Percentiles rank a stretch among this genome's conserved stretches.
These are phyloP conservation scores for Philhelius pedissequus DNA, from an alignment of 2,888 invertebrate species.

Conservation along the genomic window DNA sequence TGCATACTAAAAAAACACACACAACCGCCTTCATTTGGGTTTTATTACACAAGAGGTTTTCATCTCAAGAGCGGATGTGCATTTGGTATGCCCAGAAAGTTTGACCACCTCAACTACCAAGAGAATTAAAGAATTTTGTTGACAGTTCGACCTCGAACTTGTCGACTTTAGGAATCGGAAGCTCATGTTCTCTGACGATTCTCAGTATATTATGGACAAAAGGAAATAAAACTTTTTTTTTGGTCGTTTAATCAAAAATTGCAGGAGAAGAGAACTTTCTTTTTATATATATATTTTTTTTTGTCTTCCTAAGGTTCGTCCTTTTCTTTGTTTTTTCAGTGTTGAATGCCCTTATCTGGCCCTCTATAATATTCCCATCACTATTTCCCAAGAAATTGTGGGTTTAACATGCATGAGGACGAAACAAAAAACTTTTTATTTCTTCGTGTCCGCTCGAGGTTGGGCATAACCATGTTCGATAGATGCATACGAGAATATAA, in stretches of 20 bases:
- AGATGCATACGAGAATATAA: background rate
- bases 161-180: slow-evolving; percentile 34
- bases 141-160: slow-evolving; percentile 61
- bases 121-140: slow-evolving; percentile 23
- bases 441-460: slow-evolving; percentile 24
- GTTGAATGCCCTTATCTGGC: background rate
- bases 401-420: background rate
- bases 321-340: slow-evolving; percentile 18
- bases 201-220: background rate
- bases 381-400: background rate
- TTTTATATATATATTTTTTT: background rate
- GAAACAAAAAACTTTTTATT: slow-evolving; percentile 47
- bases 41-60: slow-evolving; percentile 47
- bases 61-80: slow-evolving; percentile 32
- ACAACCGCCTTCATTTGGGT: slow-evolving; percentile 28
- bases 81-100: background rate
- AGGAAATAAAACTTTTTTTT: slow-evolving; percentile 41
- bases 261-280: slow-evolving; percentile 10
- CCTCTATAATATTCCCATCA: background rate
- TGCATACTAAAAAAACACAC: background rate
- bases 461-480: slow-evolving; percentile 10
- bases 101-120: background rate
- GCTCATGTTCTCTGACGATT: slow-evolving; percentile 14
- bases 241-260: slow-evolving; percentile 65
- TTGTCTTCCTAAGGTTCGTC: background rate